Base-by-base conservation (phyloP, 35 echinoderm and acorn worm genomes). In the Heliocidaris tuberculata region DNA sequence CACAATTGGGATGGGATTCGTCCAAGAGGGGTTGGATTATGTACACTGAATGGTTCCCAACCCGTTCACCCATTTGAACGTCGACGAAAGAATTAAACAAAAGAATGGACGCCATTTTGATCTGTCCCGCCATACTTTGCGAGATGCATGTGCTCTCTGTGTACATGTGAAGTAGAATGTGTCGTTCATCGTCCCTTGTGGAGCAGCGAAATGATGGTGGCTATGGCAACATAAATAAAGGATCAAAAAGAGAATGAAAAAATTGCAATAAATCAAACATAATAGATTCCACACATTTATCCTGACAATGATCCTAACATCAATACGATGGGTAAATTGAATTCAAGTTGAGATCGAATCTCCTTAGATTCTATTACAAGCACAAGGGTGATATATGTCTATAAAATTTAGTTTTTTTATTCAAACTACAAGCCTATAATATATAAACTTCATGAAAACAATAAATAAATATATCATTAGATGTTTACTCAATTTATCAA, bases 61-160 rank as follows among this genome's bases (percentile, higher is more conserved):
- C 95, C 2, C 96, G 96, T 86, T 98, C 94, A 21, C 93, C 86
- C 48, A 97, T 90, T 94, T 97, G 85, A 12, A 99, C 98, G 50
- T 99, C 96, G 54, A 99, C 98, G 91, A 97, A 99, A 60, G 98
- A 96, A 95, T 99, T 97, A 86, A 99, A 99, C 88, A 99, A 95
- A 31, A 99, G 94, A 91, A 97, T 96, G 31, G 98, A 99, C 35
- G 96, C 95, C 98, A 97, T 99, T 54, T 94, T 94, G 65, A 99
- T 96, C 93, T 99, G 98, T 91, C 98, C 98, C 78, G 97, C 88
- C 98, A 99, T 99, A 86, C 98, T 99, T 91, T 96, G 86, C 92
- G 95, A 95, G 48, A 99, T 93, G 90, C 96, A 95, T 49, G 93
- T 94, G 88, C 98, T 99, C 52, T 96, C 95, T 30, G 96, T 94